These are phyloP conservation scores for Bolinopsis microptera DNA, from an alignment of 37 sponge, comb jelly and placozoan species.

Conservation along the genomic window DNA sequence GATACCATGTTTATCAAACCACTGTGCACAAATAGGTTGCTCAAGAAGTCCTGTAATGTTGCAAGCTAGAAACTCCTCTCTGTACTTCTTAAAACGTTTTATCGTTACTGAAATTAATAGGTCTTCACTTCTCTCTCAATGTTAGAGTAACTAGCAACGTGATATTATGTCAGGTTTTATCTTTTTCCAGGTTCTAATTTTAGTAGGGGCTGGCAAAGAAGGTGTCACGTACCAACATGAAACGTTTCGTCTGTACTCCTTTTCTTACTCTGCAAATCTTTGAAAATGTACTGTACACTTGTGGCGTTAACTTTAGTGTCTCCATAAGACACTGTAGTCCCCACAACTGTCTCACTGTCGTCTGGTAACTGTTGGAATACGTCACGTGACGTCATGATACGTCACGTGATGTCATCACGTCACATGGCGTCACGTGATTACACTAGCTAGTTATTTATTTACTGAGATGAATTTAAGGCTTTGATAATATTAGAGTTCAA, in stretches of 20 bases:
- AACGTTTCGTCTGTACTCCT: not conserved
- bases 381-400: too few relatives aligned
- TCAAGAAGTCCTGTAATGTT: not conserved
- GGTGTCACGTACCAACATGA: not conserved
- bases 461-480: too few relatives aligned
- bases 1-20: slow-evolving; percentile 3
- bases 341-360: not conserved
- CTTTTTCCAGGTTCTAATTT: too few relatives aligned
- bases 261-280: not conserved
- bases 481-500: too few relatives aligned
- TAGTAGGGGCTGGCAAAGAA: not conserved
- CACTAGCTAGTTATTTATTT: too few relatives aligned
- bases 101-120: not conserved
- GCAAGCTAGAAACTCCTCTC: not conserved
- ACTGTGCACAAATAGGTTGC: slow-evolving; percentile 26
- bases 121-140: too few relatives aligned
- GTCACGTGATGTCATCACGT: too few relatives aligned
- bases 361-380: not conserved
- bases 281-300: not conserved
- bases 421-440: too few relatives aligned
- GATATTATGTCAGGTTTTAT: not conserved
- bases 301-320: slow-evolving; percentile 1
- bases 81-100: not conserved
- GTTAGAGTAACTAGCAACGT: too few relatives aligned
- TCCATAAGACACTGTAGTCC: not conserved